Conservation (phyloP, 2,888 invertebrate species). For the Glaucopsyche alexis region DNA sequence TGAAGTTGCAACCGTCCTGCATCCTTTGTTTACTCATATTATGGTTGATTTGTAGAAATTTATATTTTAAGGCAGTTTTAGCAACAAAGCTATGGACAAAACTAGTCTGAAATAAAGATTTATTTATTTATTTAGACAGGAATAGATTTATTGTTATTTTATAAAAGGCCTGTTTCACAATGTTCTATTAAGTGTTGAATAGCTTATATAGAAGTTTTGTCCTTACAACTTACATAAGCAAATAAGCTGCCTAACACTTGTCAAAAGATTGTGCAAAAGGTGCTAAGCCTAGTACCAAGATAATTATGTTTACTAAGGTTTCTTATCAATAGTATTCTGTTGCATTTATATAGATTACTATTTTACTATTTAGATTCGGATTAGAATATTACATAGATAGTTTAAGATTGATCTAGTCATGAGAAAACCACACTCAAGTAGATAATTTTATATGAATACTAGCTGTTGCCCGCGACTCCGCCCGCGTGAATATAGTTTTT, state of each 20-base stretch:
- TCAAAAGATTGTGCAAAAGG: too few species aligned
- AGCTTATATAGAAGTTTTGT: too few species aligned
- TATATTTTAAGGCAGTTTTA: too few species aligned
- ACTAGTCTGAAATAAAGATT: too few species aligned
- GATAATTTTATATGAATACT: neutral
- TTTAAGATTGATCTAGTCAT: neutral
- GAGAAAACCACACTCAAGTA: neutral
- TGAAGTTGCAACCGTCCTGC: slow-evolving; percentile 77
- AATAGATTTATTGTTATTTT: neutral
- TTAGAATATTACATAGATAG: too few species aligned
- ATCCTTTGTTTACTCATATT: slow-evolving; percentile 82
- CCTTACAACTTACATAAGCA: too few species aligned
- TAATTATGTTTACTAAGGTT: neutral
- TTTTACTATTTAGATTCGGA: neutral
- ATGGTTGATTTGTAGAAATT: slow-evolving; percentile 74
- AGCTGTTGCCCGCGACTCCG: too few species aligned
- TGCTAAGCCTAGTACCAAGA: neutral
- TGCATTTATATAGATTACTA: neutral
- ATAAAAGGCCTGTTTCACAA: too few species aligned
- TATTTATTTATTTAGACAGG: neutral
- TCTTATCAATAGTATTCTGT: neutral
- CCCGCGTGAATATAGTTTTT: too few species aligned
- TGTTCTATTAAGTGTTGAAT: too few species aligned
- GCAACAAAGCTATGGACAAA: too few species aligned
- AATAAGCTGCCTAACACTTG: too few species aligned